Evolutionary conservation across 2,888 invertebrate species (phyloP).

Genomic region (Sinotaia quadrata): DNA sequence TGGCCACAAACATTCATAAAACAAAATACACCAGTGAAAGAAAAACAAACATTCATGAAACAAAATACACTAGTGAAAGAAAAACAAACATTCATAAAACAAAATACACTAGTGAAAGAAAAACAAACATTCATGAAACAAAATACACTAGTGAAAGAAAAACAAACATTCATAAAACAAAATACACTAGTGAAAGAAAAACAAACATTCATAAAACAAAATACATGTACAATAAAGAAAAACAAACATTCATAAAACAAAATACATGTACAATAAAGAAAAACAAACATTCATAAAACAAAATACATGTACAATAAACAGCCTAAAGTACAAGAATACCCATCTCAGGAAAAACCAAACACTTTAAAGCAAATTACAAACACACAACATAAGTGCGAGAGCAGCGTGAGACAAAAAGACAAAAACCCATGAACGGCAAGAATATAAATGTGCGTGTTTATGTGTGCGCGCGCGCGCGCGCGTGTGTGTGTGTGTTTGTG

Average conservation of each 20-base stretch:
- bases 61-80: background rate
- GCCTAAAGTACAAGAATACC: background rate
- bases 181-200: too few relatives aligned
- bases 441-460: background rate
- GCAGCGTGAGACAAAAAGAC: background rate
- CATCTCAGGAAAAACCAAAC: too few relatives aligned
- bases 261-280: too few relatives aligned
- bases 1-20: background rate
- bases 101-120: background rate
- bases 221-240: background rate
- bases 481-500: too few relatives aligned
- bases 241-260: background rate
- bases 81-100: background rate
- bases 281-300: background rate
- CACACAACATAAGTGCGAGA: too few relatives aligned
- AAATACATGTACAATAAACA: background rate
- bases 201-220: background rate
- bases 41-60: background rate
- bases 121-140: background rate
- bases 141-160: too few relatives aligned
- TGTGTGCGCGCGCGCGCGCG: too few relatives aligned
- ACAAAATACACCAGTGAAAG: background rate
- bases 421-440: background rate
- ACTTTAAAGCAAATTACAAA: too few relatives aligned
- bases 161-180: too few relatives aligned